Conservation (phyloP, 2,113 vertebrate genomes). For the Malaclemys terrapin region DNA sequence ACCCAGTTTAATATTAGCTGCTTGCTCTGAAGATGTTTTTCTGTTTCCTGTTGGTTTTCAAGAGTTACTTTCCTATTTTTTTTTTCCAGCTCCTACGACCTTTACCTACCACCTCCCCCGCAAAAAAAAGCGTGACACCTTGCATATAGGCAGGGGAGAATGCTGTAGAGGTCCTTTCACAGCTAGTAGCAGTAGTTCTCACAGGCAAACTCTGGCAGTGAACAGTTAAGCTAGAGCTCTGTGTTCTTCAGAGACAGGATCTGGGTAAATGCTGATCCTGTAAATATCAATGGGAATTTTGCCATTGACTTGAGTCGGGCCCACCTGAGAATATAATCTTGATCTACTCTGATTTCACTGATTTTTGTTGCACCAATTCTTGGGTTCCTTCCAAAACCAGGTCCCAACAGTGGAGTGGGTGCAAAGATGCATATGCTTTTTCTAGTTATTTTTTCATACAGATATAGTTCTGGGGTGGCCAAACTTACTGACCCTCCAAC, state of each 20-base stretch:
- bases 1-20: neutral
- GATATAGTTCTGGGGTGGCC: neutral
- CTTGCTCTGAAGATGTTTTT: neutral
- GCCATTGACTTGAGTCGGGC: fast-evolving
- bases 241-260: neutral
- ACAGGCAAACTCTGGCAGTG: fast-evolving
- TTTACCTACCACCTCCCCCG: neutral
- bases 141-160: neutral
- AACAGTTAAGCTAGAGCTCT: neutral
- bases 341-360: neutral
- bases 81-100: neutral
- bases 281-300: neutral
- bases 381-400: neutral
- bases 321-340: neutral
- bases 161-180: neutral
- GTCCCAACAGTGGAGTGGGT: neutral
- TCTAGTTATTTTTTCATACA: neutral
- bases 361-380: neutral
- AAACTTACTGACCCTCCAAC: no score
- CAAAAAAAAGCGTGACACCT: neutral
- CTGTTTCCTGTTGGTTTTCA: neutral
- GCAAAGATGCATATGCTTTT: neutral
- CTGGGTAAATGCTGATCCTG: neutral
- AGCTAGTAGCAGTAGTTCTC: neutral
- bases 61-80: neutral